Percentiles rank a stretch among this genome's conserved stretches.
These are phyloP conservation scores for Sebastes cheni DNA, from an alignment of 2,797 vertebrate species.

Conservation along the genomic window DNA sequence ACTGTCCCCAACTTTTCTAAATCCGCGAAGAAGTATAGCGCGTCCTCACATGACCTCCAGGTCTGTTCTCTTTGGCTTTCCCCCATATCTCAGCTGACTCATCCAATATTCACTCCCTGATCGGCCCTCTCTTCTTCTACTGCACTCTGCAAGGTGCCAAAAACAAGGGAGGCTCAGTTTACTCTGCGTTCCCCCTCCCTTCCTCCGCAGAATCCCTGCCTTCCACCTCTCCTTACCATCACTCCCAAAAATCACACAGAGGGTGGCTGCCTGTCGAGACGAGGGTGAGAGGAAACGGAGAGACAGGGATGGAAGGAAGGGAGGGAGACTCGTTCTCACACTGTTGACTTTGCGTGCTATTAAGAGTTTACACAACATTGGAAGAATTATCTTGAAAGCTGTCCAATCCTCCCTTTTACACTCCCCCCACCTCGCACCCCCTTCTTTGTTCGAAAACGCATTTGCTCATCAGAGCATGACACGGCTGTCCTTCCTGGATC, in stretches of 20 bases:
- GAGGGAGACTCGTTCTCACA: conserved; percentile 31
- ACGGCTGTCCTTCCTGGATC: conserved; percentile 61
- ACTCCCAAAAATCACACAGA: conserved; percentile 67
- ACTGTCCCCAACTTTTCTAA: conserved; percentile 16
- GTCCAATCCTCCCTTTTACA: conserved; percentile 22
- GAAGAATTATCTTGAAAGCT: conserved; percentile 35
- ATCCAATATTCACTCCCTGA: conserved; percentile 60
- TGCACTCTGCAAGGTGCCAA: conserved; percentile 72
- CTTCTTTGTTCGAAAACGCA: conserved; percentile 33
- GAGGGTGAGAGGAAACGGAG: conserved; percentile 37
- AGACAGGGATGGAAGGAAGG: conserved; percentile 41
- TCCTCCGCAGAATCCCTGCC: conserved; percentile 65
- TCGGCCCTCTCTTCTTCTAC: conserved; percentile 53
- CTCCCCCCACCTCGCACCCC: neutral
- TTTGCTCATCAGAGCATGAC: conserved; percentile 65
- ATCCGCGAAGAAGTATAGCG: neutral
- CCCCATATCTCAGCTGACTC: conserved; percentile 68
- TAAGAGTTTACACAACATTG: conserved; percentile 60
- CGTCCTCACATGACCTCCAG: conserved; percentile 68
- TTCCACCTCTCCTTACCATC: conserved; percentile 59
- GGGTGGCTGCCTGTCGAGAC: conserved; percentile 46
- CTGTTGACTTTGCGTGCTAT: conserved; percentile 50
- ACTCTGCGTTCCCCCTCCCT: conserved; percentile 70
- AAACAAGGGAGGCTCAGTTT: conserved; percentile 77
- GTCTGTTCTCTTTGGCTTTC: conserved; percentile 64